Evolutionary conservation across 1,140 invertebrate species (phyloP).

Genomic region (Rhyzopertha dominica): DNA sequence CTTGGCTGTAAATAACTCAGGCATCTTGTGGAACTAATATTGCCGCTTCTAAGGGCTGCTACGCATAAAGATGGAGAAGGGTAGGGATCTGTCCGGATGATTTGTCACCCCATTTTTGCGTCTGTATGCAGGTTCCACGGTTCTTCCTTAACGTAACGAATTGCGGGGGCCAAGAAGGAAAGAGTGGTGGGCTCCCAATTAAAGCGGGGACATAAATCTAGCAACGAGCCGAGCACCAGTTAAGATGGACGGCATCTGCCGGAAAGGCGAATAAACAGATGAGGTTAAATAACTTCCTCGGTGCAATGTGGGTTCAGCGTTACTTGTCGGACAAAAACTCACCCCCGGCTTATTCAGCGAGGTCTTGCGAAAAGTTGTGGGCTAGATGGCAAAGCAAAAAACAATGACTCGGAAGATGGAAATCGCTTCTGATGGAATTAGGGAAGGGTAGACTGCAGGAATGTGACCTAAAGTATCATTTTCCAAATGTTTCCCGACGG

Average conservation of each 20-base stretch:
- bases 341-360: slow-evolving; percentile 15
- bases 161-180: slow-evolving; percentile 20
- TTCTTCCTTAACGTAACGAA: slow-evolving; percentile 21
- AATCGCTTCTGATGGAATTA: slow-evolving; percentile 33
- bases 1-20: slow-evolving; percentile 39
- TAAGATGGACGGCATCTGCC: slow-evolving; percentile 29
- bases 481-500: no score
- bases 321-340: slow-evolving; percentile 25
- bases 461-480: no score
- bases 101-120: slow-evolving; percentile 36
- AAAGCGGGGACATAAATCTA: slow-evolving; percentile 33
- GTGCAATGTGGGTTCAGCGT: slow-evolving; percentile 27
- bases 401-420: slow-evolving; percentile 34
- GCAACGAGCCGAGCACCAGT: slow-evolving; percentile 18
- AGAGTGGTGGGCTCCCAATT: slow-evolving; percentile 31
- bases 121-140: slow-evolving; percentile 1
- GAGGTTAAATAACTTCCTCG: slow-evolving; percentile 32
- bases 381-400: slow-evolving; percentile 31
- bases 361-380: slow-evolving; percentile 18
- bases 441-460: no score
- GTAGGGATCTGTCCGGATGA: slow-evolving; percentile 28
- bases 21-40: slow-evolving; percentile 39
- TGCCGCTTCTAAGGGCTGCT: slow-evolving; percentile 38
- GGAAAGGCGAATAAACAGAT: slow-evolving; percentile 33
- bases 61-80: slow-evolving; percentile 29